Percentiles rank a stretch among this genome's conserved stretches.
These are phyloP conservation scores for Prionailurus viverrinus DNA, from an alignment of 2,113 vertebrate genomes.

Conservation along the genomic window DNA sequence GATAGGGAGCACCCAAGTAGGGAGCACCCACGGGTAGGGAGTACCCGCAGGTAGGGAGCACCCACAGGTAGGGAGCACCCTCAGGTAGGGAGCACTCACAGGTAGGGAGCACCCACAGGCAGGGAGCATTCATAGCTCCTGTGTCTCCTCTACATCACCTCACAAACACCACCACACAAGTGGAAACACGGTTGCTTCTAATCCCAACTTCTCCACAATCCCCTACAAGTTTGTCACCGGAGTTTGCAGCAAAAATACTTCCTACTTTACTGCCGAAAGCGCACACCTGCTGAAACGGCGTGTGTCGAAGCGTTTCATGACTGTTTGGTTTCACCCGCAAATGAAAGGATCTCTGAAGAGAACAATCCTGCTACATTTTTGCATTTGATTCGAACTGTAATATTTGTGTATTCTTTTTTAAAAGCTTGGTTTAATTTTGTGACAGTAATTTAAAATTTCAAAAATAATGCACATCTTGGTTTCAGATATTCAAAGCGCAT, in stretches of 20 bases:
- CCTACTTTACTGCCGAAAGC: slow-evolving; percentile 50
- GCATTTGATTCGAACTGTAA: neutral
- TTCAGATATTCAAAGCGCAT: neutral
- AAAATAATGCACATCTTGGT: neutral
- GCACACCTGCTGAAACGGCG: slow-evolving; percentile 27
- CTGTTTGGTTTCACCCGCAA: slow-evolving; percentile 45
- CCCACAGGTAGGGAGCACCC: accelerated
- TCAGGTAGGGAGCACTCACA: too few relatives aligned
- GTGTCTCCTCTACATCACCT: accelerated
- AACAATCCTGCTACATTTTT: neutral
- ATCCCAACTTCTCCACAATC: neutral
- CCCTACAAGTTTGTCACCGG: slow-evolving; percentile 8
- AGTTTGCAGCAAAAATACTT: slow-evolving; percentile 40
- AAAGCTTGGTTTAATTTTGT: neutral
- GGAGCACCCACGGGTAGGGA: too few relatives aligned
- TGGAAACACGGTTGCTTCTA: neutral
- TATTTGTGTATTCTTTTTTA: neutral
- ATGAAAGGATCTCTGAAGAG: neutral
- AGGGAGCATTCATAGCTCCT: accelerated
- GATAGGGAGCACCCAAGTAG: too few relatives aligned
- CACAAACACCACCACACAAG: neutral
- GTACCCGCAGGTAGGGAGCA: too few relatives aligned
- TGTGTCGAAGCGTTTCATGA: slow-evolving; percentile 12
- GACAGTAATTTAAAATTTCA: neutral
- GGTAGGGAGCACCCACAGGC: too few relatives aligned